phyloP scores from a whole-genome alignment of 1,140 invertebrate species.

The Platorchestia sp. region DNA sequence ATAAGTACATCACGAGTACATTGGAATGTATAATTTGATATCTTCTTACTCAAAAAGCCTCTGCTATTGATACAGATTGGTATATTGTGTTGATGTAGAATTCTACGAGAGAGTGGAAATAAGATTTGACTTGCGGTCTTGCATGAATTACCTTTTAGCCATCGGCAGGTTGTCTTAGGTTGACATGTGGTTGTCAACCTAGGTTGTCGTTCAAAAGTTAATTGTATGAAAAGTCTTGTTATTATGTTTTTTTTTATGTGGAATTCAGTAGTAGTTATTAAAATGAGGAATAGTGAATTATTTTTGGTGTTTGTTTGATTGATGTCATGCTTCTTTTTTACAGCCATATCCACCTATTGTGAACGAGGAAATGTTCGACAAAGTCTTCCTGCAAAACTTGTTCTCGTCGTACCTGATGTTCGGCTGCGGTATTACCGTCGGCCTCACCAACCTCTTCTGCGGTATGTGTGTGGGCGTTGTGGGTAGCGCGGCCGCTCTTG shows the following conservation, averaged over 20 bases:
- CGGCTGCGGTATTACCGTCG: conserved; percentile 93
- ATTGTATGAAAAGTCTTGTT: background rate
- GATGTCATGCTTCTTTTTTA: background rate
- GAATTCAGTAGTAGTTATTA: background rate
- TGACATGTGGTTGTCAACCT: background rate
- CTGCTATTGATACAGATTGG: background rate
- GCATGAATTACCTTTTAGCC: background rate
- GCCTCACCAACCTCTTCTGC: conserved; percentile 94
- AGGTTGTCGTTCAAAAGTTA: background rate
- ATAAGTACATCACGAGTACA: background rate
- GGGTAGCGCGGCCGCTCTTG: conserved; percentile 93
- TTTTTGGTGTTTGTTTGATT: background rate
- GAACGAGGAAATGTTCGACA: background rate
- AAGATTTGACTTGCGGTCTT: background rate
- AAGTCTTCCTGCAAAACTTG: conserved; percentile 73
- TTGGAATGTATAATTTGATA: background rate
- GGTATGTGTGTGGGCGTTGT: conserved; percentile 96
- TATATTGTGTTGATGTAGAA: background rate
- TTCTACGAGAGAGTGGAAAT: background rate
- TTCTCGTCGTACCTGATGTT: conserved; percentile 93
- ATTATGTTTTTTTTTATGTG: background rate
- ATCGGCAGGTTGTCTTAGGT: background rate
- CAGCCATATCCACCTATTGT: conserved; percentile 61
- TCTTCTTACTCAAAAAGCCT: background rate
- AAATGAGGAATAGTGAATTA: background rate